Conservation (phyloP, 2,888 invertebrate species). For the Myopa tessellatipennis region DNA sequence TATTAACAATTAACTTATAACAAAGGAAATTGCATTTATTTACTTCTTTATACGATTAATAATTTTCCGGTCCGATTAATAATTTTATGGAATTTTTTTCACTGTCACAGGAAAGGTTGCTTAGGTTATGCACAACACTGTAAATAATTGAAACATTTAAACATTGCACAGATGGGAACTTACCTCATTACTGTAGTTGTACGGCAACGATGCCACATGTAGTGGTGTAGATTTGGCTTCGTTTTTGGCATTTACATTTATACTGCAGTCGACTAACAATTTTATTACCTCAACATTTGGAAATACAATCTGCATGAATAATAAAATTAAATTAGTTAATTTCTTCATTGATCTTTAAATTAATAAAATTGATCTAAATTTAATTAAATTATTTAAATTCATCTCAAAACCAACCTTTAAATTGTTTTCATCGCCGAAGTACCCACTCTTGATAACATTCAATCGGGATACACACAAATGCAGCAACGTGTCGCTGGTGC, state of each 20-base stretch:
- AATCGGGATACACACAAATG: conserved; percentile 84
- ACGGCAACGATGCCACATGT: conserved; percentile 82
- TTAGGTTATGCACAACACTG: not conserved
- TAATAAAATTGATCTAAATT: not conserved
- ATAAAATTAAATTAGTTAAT: conserved; percentile 58
- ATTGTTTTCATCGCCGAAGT: conserved; percentile 77
- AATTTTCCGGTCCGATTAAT: too few species aligned
- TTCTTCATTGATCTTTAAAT: not conserved
- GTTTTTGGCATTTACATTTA: conserved; percentile 81
- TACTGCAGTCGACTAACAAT: conserved; percentile 82
- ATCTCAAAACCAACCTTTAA: conserved; percentile 62
- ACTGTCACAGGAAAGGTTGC: not conserved
- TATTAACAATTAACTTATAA: too few species aligned
- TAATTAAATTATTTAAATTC: not conserved
- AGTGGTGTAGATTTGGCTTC: conserved; percentile 82
- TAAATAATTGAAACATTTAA: not conserved
- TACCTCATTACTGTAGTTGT: conserved; percentile 78
- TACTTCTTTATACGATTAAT: too few species aligned
- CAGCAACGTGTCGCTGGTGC: conserved; percentile 82
- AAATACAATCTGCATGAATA: conserved; percentile 74
- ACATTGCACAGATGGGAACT: conserved; percentile 52
- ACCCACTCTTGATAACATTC: conserved; percentile 82
- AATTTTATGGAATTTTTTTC: not conserved
- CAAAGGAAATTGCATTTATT: too few species aligned
- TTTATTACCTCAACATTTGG: conserved; percentile 78